Conservation (phyloP, 2,888 invertebrate species). For the Hedya salicella region DNA sequence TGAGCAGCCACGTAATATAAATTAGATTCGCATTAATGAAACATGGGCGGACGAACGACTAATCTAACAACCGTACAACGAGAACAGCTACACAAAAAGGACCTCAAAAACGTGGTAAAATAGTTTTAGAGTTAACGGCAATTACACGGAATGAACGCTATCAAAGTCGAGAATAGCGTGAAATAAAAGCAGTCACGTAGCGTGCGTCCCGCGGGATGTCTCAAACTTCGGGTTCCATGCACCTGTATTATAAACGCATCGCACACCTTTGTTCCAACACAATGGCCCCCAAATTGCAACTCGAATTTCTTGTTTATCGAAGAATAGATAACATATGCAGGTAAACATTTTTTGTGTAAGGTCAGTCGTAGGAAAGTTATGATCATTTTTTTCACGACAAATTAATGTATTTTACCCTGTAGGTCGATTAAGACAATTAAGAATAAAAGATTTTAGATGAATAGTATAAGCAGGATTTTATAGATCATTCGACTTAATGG, state of each 20-base stretch:
- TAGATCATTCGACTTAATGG: constrained; percentile 2
- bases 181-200: constrained; percentile 79
- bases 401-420: constrained; percentile 39
- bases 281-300: constrained; percentile 82
- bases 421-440: constrained; percentile 21
- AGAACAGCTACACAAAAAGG: constrained; percentile 62
- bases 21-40: constrained; percentile 80
- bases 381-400: constrained; percentile 50
- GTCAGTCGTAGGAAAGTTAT: constrained; percentile 52
- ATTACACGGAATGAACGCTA: constrained; percentile 78
- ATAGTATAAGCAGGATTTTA: constrained; percentile 14
- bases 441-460: neutral
- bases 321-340: constrained; percentile 65
- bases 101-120: constrained; percentile 72
- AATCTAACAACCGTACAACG: constrained; percentile 69
- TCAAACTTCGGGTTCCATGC: constrained; percentile 75
- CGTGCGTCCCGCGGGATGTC: constrained; percentile 55
- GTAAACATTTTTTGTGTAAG: constrained; percentile 64
- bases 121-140: constrained; percentile 76
- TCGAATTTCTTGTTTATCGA: constrained; percentile 75
- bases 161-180: constrained; percentile 74
- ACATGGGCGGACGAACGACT: constrained; percentile 71
- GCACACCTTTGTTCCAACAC: constrained; percentile 79
- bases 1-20: constrained; percentile 66
- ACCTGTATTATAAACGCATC: constrained; percentile 82